Percentiles rank a stretch among this genome's conserved stretches.
Conservation (phyloP, 2,888 invertebrate species). For the Lasiommata megera region DNA sequence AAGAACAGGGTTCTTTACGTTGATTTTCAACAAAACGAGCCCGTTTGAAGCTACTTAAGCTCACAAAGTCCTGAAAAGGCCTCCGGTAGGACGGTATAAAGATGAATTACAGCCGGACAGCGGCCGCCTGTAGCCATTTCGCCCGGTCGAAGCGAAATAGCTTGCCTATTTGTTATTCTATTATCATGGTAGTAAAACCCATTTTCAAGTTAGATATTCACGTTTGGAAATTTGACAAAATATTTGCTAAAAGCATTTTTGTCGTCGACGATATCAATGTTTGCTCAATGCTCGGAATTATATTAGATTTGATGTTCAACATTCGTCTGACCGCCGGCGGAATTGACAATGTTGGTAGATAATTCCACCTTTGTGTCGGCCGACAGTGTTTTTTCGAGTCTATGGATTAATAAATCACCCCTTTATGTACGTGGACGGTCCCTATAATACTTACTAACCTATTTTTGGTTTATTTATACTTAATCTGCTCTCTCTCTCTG, state of each 20-base stretch:
- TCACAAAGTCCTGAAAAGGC: slow-evolving; percentile 36
- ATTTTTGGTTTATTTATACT: background rate
- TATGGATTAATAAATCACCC: slow-evolving; percentile 23
- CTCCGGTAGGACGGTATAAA: slow-evolving; percentile 34
- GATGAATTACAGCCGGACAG: slow-evolving; percentile 35
- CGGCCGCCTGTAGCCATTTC: slow-evolving; percentile 25
- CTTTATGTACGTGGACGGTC: background rate
- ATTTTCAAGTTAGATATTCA: slow-evolving; percentile 27
- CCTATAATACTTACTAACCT: background rate
- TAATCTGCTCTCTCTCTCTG: background rate
- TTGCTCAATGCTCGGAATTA: slow-evolving; percentile 37
- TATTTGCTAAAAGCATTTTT: slow-evolving; percentile 42
- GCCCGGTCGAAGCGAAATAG: background rate
- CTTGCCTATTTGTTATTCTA: slow-evolving; percentile 34
- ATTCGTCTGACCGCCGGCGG: slow-evolving; percentile 35
- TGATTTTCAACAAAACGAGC: slow-evolving; percentile 35
- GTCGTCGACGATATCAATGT: slow-evolving; percentile 38
- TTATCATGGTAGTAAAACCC: slow-evolving; percentile 26
- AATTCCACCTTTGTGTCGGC: slow-evolving; percentile 32
- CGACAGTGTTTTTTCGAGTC: slow-evolving; percentile 22
- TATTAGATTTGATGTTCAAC: slow-evolving; percentile 40
- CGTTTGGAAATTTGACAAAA: slow-evolving; percentile 37
- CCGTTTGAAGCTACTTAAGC: slow-evolving; percentile 36
- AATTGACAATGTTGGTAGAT: slow-evolving; percentile 37
- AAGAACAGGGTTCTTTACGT: slow-evolving; percentile 10